Evolutionary conservation across 1,140 invertebrate genomes (phyloP).

Genomic region (Panulirus ornatus): DNA sequence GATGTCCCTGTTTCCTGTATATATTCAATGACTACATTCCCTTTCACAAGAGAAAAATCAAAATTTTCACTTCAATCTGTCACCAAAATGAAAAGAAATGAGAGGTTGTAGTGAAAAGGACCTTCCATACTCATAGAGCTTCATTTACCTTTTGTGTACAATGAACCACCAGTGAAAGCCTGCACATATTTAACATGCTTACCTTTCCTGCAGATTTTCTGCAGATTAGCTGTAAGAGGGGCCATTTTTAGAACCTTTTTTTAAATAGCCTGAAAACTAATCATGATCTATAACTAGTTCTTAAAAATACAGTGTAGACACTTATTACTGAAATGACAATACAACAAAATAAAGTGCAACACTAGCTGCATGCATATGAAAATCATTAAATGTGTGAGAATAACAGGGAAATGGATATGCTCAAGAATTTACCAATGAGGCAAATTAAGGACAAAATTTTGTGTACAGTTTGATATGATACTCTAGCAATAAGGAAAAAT

Average conservation of each 20-base stretch:
- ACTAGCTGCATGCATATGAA: not conserved
- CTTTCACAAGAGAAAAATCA: not conserved
- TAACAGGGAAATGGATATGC: not conserved
- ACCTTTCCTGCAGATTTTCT: not conserved
- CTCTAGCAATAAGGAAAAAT: too few relatives aligned
- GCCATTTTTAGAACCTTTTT: not conserved
- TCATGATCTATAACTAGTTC: not conserved
- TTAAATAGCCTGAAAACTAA: not conserved
- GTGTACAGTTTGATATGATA: not conserved
- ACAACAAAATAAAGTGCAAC: not conserved
- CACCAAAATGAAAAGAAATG: not conserved
- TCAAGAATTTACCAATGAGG: not conserved
- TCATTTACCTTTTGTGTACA: not conserved
- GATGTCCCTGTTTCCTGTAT: too few relatives aligned
- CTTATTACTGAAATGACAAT: not conserved
- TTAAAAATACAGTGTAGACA: not conserved
- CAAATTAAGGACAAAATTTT: not conserved
- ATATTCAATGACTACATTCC: not conserved
- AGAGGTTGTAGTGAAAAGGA: not conserved
- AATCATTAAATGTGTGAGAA: not conserved
- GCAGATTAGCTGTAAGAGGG: not conserved
- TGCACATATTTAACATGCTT: not conserved
- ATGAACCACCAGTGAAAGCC: not conserved
- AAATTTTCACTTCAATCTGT: too few relatives aligned
- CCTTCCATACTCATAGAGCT: not conserved